Base-by-base conservation (phyloP, 92 coral and sea anemone genomes). In the Bergia puertoricense region DNA sequence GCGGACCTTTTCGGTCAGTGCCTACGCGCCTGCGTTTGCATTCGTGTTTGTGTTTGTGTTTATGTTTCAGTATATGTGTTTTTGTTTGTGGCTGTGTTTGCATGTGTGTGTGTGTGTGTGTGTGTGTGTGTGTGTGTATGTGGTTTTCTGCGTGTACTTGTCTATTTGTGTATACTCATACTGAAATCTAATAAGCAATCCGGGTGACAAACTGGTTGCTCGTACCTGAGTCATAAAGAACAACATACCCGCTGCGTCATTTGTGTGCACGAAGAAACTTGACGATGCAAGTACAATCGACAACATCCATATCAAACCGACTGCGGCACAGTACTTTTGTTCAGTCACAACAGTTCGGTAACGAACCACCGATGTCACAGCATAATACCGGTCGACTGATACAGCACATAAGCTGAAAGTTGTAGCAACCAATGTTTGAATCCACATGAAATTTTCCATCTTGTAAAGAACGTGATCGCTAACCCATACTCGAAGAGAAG, bases 381-480 rank as follows among this genome's bases (percentile, higher is more conserved):
- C 92, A 20, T 80, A 46, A 57, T 86, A 90, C 11, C 92, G 79
- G 45, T 90, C 92, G 5, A 86, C 80, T 15, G 87, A 85, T n/a
- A 90, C 79, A 6, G 92, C 92, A 41, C 81, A 80, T 8, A 90
- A 38, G 71, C 90, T 90, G 16, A 81, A 76, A 44, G 92, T 74
- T 36, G 92, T 86, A 23, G 87, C 90, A 4, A 81, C 88, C 36
- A 90, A 42, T 1, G 90, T 90, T 77, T 90, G 92, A 74, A 90
- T 74, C 92, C 92, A 90, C 30, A 86, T 69, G 37, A 86, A 90
- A 41, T 90, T 90, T 37, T 90, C 92, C n/a, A 80, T 18, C 54
- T 74, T 90, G 73, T 80, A 90, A 42, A 90, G 76, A 14, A 76
- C 80, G n/a, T 86, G 88, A 13, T 79, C 45, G 15, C 66, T 30